Base-by-base conservation (phyloP, 2,113 vertebrate genomes). In the Fulica atra region DNA sequence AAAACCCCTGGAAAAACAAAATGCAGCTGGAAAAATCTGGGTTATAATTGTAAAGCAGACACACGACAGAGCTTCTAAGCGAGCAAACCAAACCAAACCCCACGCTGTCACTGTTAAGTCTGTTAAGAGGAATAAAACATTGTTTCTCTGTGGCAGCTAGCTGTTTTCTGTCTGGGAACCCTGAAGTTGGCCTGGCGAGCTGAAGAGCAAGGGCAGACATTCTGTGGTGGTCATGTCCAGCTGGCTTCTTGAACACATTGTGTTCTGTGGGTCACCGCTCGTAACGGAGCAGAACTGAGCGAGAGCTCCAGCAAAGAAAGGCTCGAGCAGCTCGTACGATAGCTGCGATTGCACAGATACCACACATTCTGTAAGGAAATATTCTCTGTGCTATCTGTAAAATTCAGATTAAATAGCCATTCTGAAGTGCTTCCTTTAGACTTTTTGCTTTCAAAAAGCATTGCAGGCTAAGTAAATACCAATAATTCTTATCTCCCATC, bases 401-500 rank as follows among this genome's bases (percentile, higher is more conserved):
- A 96, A 96, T 96, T 96, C 89, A 96, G 95, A 95, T 96, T 96
- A 96, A 97, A 89, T 71, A 91, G 63, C 63, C 59, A 29, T 95
- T 96, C 86, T 96, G 96, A 97, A 96, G 95, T 85, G 92, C 72
- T 96, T 83, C 71, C 76, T 96, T 97, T 94, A 95, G 96, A 96
- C 83, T 93, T 15, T 90, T 96, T 72, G 46, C 93, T 97, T 97
- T 88, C 76, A 77, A 57, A 79, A 89, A 92, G 88, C 36, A 18
- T 82, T 92, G 93, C 89, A 82, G 85, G 71, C 93, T 69, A 61
- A 89, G 81, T 97, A 96, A 97, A 98, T 93, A 97, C 93, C 83
- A 97, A 56, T 96, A 94, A 92, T 96, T 98, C 79, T 96, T 96
- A 96, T 89, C 97, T 96, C 61, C 91, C 65, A 78, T 97, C 77